Conservation (phyloP, 2,797 vertebrate species). For the Ataeniobius toweri region DNA sequence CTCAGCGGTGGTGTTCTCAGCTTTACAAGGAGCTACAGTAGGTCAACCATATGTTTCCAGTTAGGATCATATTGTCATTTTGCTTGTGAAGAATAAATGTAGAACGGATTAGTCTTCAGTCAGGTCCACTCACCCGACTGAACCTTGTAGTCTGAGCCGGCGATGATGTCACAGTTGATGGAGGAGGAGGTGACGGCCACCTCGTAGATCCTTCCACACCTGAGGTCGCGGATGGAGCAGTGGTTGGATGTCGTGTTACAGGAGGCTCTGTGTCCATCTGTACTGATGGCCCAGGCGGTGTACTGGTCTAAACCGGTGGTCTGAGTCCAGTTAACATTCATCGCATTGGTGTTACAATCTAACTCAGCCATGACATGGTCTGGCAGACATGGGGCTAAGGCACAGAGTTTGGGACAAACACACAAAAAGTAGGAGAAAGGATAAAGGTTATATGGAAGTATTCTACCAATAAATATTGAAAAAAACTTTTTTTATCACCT, state of each 20-base stretch:
- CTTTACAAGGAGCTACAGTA: conserved; percentile 65
- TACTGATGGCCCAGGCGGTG: conserved; percentile 71
- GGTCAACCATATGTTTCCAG: background rate
- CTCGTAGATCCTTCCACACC: conserved; percentile 68
- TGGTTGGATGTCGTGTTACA: conserved; percentile 64
- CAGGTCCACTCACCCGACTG: conserved; percentile 64
- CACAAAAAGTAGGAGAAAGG: background rate
- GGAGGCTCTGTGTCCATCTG: conserved; percentile 50
- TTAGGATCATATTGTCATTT: background rate
- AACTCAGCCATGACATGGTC: conserved; percentile 56
- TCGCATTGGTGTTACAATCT: conserved; percentile 63
- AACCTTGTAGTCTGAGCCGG: conserved; percentile 64
- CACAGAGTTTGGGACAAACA: conserved; percentile 2
- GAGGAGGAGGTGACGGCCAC: conserved; percentile 69
- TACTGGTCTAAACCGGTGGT: conserved; percentile 63
- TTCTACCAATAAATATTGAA: background rate
- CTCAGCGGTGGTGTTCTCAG: conserved; percentile 53
- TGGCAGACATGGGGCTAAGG: conserved; percentile 73
- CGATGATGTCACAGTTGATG: conserved; percentile 57
- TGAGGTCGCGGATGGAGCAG: conserved; percentile 67
- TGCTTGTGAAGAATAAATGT: background rate
- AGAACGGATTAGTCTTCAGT: background rate
- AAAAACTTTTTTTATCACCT: background rate
- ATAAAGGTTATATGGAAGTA: background rate
- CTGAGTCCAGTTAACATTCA: conserved; percentile 69